Conservation (phyloP, 2,888 invertebrate genomes). For the Heliconius ethilla region DNA sequence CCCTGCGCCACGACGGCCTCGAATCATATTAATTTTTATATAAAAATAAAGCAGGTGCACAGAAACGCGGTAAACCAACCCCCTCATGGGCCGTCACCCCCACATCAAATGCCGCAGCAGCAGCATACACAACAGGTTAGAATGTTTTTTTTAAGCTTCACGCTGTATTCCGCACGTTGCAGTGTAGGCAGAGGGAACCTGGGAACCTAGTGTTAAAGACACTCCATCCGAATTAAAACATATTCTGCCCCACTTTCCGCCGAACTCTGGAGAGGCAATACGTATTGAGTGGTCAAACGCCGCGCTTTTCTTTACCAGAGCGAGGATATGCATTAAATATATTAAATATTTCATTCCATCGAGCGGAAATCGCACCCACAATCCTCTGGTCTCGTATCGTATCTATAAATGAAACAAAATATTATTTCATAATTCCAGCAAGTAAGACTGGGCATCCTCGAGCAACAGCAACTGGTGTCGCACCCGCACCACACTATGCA, state of each 20-base stretch:
- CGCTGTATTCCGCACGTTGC: too few species aligned
- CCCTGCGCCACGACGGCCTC: too few species aligned
- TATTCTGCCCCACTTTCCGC: too few species aligned
- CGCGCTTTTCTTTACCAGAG: not conserved
- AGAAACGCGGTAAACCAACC: slow-evolving; percentile 47
- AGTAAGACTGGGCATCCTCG: slow-evolving; percentile 65
- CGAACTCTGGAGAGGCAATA: too few species aligned
- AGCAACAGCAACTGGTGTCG: slow-evolving; percentile 60
- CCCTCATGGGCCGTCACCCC: slow-evolving; percentile 64
- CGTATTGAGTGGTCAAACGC: not conserved
- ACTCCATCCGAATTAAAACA: too few species aligned
- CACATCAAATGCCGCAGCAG: slow-evolving; percentile 51
- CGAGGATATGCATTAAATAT: not conserved
- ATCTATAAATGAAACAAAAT: not conserved
- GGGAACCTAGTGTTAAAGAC: too few species aligned
- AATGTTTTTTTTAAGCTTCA: not conserved
- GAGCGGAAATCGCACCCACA: not conserved
- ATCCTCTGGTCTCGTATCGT: not conserved
- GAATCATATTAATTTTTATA: not conserved
- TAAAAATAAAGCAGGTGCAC: slow-evolving; percentile 43
- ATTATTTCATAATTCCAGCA: slow-evolving; percentile 46
- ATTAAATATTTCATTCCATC: not conserved
- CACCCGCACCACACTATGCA: slow-evolving; percentile 69
- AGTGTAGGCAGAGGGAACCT: too few species aligned
- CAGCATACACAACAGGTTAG: slow-evolving; percentile 51